phyloP scores from a whole-genome alignment of 37 sponge, comb jelly and placozoan genomes.

The Bolinopsis microptera region DNA sequence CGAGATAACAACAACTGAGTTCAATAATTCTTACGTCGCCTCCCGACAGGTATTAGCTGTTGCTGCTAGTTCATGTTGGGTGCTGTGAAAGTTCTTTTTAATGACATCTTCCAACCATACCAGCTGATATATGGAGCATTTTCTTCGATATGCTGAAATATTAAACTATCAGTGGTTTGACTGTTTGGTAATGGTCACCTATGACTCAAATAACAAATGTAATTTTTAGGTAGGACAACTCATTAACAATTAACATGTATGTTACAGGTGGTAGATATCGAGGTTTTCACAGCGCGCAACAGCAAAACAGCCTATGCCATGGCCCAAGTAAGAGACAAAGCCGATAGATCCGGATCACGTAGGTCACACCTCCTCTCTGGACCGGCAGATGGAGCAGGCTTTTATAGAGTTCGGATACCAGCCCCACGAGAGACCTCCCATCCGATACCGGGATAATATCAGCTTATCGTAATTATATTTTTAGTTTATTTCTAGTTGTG shows the following conservation, averaged over 20 bases:
- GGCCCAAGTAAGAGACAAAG: neutral
- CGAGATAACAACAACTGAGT: constrained; percentile 2
- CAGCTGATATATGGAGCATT: too few relatives aligned
- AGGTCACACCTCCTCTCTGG: neutral
- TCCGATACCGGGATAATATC: neutral
- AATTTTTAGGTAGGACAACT: too few relatives aligned
- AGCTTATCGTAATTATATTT: neutral
- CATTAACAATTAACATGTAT: too few relatives aligned
- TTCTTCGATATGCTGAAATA: too few relatives aligned
- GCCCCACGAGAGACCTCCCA: constrained; percentile 21
- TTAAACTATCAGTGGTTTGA: too few relatives aligned
- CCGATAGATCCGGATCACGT: neutral
- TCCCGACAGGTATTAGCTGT: neutral
- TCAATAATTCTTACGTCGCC: neutral
- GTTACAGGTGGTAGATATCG: neutral
- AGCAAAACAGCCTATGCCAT: neutral
- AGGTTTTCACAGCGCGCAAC: neutral
- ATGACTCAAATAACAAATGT: too few relatives aligned
- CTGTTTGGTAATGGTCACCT: too few relatives aligned
- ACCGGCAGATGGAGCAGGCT: neutral
- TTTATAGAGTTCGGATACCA: neutral
- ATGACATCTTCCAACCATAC: too few relatives aligned
- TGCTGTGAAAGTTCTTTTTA: too few relatives aligned
- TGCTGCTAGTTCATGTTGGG: too few relatives aligned
- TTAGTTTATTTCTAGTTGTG: neutral